A percentile compares a stretch with the other conserved stretches of the same genome.
Conservation (phyloP, 2,888 invertebrate genomes). For the Panzeria rudis region DNA sequence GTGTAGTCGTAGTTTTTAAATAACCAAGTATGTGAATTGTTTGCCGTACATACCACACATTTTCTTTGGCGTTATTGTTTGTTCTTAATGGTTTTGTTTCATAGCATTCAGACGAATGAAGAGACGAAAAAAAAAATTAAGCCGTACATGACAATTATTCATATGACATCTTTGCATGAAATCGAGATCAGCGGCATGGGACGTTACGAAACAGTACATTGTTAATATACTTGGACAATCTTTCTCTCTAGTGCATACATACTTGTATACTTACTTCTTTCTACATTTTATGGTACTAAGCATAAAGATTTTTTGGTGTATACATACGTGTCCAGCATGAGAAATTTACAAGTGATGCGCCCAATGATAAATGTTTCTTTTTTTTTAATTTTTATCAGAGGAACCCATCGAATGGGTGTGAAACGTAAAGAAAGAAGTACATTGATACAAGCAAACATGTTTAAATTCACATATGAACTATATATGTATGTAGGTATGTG, state of each 20-base stretch:
- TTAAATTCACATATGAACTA: not conserved
- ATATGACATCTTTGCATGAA: slow-evolving; percentile 72
- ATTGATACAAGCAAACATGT: not conserved
- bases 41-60: slow-evolving; percentile 46
- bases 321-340: slow-evolving; percentile 73
- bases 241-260: slow-evolving; percentile 29
- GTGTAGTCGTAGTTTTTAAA: slow-evolving; percentile 11
- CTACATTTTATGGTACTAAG: slow-evolving; percentile 32
- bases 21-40: slow-evolving; percentile 23
- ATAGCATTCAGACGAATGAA: slow-evolving; percentile 49
- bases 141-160: slow-evolving; percentile 72
- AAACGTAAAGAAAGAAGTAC: slow-evolving; percentile 25
- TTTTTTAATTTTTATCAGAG: slow-evolving; percentile 46
- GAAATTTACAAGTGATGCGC: slow-evolving; percentile 58
- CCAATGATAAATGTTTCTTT: slow-evolving; percentile 56
- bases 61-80: slow-evolving; percentile 44
- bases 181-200: slow-evolving; percentile 58
- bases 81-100: slow-evolving; percentile 61
- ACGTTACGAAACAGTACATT: slow-evolving; percentile 32
- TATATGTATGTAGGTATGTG: not conserved
- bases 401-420: slow-evolving; percentile 71
- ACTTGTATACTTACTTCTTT: slow-evolving; percentile 27
- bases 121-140: slow-evolving; percentile 57
- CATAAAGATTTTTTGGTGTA: slow-evolving; percentile 60
- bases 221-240: slow-evolving; percentile 57